A percentile compares a stretch with the other conserved stretches of the same genome.
Conservation (phyloP, 2,797 vertebrate species). For the Pitangus sulphuratus region DNA sequence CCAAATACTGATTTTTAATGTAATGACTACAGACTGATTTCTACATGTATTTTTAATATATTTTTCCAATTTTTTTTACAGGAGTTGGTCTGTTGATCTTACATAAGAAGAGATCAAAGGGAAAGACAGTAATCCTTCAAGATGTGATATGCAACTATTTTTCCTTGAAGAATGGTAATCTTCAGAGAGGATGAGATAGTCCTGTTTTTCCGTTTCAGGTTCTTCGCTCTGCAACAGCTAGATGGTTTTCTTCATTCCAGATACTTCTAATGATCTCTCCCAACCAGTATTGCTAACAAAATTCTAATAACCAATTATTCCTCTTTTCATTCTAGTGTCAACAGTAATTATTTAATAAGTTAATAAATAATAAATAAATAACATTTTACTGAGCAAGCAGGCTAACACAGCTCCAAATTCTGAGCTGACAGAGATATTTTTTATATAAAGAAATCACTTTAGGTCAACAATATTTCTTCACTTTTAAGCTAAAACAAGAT, state of each 20-base stretch:
- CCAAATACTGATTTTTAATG: background rate
- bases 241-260: background rate
- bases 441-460: background rate
- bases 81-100: background rate
- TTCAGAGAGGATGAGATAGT: background rate
- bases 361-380: background rate
- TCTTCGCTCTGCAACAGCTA: background rate
- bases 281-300: background rate
- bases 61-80: background rate
- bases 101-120: background rate
- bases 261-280: background rate
- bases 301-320: background rate
- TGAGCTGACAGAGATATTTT: background rate
- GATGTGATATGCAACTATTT: background rate
- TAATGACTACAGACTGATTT: background rate
- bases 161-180: background rate
- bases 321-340: background rate
- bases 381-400: background rate
- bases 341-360: background rate
- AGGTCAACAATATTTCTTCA: background rate
- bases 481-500: background rate
- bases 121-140: background rate
- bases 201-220: background rate
- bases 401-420: background rate
- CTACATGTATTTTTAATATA: background rate